Evolutionary conservation across 1,140 invertebrate species (phyloP).

Genomic region (Potamilus streckersoni): DNA sequence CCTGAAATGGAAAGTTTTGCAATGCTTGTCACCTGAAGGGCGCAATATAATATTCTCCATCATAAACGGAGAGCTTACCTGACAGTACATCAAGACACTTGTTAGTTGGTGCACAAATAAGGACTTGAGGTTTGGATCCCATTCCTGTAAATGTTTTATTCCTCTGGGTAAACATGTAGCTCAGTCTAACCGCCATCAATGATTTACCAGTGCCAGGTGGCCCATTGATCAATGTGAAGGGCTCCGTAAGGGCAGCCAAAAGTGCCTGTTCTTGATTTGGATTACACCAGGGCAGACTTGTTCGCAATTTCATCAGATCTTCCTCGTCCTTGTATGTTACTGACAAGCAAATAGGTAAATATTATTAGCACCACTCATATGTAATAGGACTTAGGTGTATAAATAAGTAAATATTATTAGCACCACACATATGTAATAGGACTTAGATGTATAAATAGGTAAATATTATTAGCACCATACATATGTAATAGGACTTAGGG

Average conservation of each 20-base stretch:
- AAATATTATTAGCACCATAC: neutral
- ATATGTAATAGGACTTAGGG: neutral
- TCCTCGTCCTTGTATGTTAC: conserved; percentile 45
- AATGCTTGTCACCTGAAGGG: too few species aligned
- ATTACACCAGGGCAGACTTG: conserved; percentile 33
- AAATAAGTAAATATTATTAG: too few species aligned
- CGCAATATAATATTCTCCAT: too few species aligned
- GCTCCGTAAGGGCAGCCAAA: conserved; percentile 38
- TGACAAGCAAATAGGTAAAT: conserved; percentile 24
- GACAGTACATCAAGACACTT: conserved; percentile 56
- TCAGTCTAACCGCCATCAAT: conserved; percentile 42
- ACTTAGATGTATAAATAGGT: neutral
- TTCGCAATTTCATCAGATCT: conserved; percentile 21
- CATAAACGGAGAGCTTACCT: conserved; percentile 36
- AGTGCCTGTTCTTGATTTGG: conserved; percentile 49
- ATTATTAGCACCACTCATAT: neutral
- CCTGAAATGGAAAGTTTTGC: too few species aligned
- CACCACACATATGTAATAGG: too few species aligned
- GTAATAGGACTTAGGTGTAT: neutral
- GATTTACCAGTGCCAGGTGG: conserved; percentile 63
- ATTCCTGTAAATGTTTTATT: conserved; percentile 40
- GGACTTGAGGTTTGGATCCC: conserved; percentile 42
- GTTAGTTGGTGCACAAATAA: conserved; percentile 62
- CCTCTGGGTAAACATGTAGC: conserved; percentile 40
- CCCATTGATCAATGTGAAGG: conserved; percentile 57